Base-by-base conservation (phyloP, 2,888 invertebrate species). In the Baccha elongata region DNA sequence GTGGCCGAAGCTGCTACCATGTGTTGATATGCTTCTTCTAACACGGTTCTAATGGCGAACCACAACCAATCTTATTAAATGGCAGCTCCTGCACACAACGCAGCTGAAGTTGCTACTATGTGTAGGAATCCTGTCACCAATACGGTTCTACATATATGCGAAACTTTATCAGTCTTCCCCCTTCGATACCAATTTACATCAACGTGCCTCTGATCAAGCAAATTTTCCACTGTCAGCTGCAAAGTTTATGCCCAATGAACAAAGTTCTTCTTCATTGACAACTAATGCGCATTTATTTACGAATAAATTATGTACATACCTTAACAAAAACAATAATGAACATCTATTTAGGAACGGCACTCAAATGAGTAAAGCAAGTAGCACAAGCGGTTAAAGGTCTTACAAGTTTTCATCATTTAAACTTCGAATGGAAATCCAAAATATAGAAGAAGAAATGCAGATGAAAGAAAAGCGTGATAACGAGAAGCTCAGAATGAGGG, bases 361-460 rank as follows among this genome's bases (percentile, higher is more conserved):
- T n/a, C n/a, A n/a, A n/a, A n/a, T n/a, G n/a, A n/a, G n/a, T n/a
- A n/a, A n/a, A n/a, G n/a, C n/a, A n/a, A n/a, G 4, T 7, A 2
- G 19, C 21, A 35, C 10, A 37, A 8, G 35, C 32, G 19, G 48
- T 15, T 60, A 58, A 13, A 40, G 13, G 17, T 60, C 69, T 6
- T 71, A 48, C 6, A 46, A 69, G 40, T 19, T 26, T 3, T 67
- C 67, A 3, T 50, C 50, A 15, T 62, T 10, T 17, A 62, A 58
- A 11, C 48, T 71, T 2, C 40, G 62, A 19, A 72, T 72, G 1
- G 53, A 72, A n/a, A 8, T 64, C 11, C 62, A 64, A 26, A 72
- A 58, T 11, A 42, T 71, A 1, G 69, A 71, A 29, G 50, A 71
- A 29, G 48, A 71, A 40, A 21, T 10, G 11, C 13, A 46, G 40